Percentiles rank a stretch among this genome's conserved stretches.
These are phyloP conservation scores for Triplophysa tibetana DNA, from an alignment of 2,113 vertebrate genomes.

Conservation along the genomic window DNA sequence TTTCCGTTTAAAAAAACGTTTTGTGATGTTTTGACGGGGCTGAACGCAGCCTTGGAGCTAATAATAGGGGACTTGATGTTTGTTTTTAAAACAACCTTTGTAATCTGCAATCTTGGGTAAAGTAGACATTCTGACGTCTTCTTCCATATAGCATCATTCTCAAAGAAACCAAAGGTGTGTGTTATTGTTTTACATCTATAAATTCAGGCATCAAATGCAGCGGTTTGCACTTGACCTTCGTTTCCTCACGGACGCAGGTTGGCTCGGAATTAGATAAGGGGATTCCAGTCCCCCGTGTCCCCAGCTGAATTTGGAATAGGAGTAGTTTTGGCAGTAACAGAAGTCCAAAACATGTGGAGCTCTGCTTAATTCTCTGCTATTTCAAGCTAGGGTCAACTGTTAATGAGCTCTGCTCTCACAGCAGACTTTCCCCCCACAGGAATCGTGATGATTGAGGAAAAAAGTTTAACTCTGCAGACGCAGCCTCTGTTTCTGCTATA, in stretches of 20 bases:
- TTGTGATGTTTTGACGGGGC: too few relatives aligned
- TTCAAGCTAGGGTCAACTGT: slow-evolving; percentile 41
- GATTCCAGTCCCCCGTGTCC: slow-evolving; percentile 46
- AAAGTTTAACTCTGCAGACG: slow-evolving; percentile 6
- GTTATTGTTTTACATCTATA: slow-evolving; percentile 45
- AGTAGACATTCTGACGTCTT: not conserved
- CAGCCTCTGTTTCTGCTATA: slow-evolving; percentile 14
- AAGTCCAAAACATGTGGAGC: slow-evolving; percentile 48
- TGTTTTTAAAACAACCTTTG: too few relatives aligned
- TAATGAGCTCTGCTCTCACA: slow-evolving; percentile 45
- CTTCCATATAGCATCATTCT: not conserved
- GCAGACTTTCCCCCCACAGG: slow-evolving; percentile 11
- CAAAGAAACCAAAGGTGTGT: slow-evolving; percentile 34
- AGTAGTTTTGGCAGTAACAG: slow-evolving; percentile 40
- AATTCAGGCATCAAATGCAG: slow-evolving; percentile 55
- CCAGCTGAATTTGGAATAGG: slow-evolving; percentile 30
- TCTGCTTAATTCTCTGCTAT: slow-evolving; percentile 45
- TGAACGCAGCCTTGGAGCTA: too few relatives aligned
- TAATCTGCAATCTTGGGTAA: not conserved
- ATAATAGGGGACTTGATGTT: too few relatives aligned
- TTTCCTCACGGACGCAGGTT: slow-evolving; percentile 48
- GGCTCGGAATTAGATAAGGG: slow-evolving; percentile 49
- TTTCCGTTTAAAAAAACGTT: too few relatives aligned
- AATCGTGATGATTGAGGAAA: slow-evolving; percentile 34
- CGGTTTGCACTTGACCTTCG: slow-evolving; percentile 48